Conservation (phyloP, 2,797 vertebrate genomes). For the Lacerta viridis region DNA sequence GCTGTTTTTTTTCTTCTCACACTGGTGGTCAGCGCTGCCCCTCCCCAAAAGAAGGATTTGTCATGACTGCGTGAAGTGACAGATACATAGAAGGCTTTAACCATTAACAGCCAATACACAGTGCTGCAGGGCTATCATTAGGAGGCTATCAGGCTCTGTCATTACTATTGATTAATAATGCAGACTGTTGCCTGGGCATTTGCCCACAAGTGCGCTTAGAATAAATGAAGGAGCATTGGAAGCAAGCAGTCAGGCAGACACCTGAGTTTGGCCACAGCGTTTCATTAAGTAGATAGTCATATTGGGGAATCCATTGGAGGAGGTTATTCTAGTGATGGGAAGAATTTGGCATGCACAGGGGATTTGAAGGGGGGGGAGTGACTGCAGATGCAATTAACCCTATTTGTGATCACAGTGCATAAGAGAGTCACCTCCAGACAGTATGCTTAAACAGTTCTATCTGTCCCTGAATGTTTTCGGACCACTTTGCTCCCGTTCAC, state of each 20-base stretch:
- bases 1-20: slow-evolving; percentile 16
- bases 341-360: slow-evolving; percentile 80
- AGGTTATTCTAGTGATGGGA: slow-evolving; percentile 65
- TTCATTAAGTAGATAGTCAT: slow-evolving; percentile 58
- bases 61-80: slow-evolving; percentile 14
- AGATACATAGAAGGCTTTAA: slow-evolving; percentile 31
- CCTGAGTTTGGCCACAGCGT: slow-evolving; percentile 83
- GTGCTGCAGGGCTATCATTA: slow-evolving; percentile 73
- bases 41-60: slow-evolving; percentile 33
- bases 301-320: slow-evolving; percentile 51
- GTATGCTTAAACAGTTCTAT: slow-evolving; percentile 93
- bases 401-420: slow-evolving; percentile 79
- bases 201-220: slow-evolving; percentile 68
- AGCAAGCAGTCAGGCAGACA: slow-evolving; percentile 85
- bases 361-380: slow-evolving; percentile 46
- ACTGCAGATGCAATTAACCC: slow-evolving; percentile 71
- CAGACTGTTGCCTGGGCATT: slow-evolving; percentile 73
- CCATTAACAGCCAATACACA: slow-evolving; percentile 60
- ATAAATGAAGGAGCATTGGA: slow-evolving; percentile 67
- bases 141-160: slow-evolving; percentile 55
- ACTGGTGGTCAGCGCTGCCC: slow-evolving; percentile 20
- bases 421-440: slow-evolving; percentile 10
- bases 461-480: slow-evolving; percentile 91
- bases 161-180: slow-evolving; percentile 35
- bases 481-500: slow-evolving; percentile 89